Evolutionary conservation across 2,888 invertebrate species (phyloP).

Genomic region (Parnassius glacialis): DNA sequence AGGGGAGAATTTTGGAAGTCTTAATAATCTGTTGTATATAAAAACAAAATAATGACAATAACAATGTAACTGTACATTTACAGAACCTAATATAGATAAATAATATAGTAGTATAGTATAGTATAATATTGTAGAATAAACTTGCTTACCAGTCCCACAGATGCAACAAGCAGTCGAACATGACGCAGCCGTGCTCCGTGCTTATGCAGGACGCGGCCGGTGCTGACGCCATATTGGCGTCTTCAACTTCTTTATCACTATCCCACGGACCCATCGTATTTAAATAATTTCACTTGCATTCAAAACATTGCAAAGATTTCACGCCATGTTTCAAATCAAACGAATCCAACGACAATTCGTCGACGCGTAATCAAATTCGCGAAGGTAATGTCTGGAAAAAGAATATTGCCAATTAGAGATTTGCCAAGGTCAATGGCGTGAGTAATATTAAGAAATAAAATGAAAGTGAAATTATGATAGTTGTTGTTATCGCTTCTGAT

Average conservation of each 20-base stretch:
- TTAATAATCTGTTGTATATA: too few species aligned
- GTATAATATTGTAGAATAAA: slow-evolving; percentile 5
- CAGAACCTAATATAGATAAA: too few species aligned
- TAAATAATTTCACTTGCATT: slow-evolving; percentile 46
- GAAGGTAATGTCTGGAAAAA: slow-evolving; percentile 59
- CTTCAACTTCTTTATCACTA: slow-evolving; percentile 34
- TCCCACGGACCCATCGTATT: slow-evolving; percentile 39
- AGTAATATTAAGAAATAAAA: slow-evolving; percentile 41
- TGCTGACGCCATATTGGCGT: slow-evolving; percentile 57
- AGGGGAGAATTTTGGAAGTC: too few species aligned
- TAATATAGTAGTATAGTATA: too few species aligned
- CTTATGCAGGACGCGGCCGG: slow-evolving; percentile 68
- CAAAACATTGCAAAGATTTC: slow-evolving; percentile 29
- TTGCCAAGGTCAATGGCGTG: slow-evolving; percentile 35
- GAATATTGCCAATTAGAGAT: slow-evolving; percentile 62
- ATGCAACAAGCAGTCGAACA: slow-evolving; percentile 73
- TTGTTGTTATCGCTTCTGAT: not conserved
- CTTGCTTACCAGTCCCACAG: slow-evolving; percentile 74
- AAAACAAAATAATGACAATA: too few species aligned
- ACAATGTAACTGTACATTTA: too few species aligned
- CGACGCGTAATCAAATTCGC: slow-evolving; percentile 40
- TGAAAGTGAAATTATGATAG: slow-evolving; percentile 48
- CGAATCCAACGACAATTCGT: slow-evolving; percentile 19
- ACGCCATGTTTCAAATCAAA: slow-evolving; percentile 28
- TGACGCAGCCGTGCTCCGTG: slow-evolving; percentile 72